Conservation (phyloP, 2,888 invertebrate genomes). For the Drosophila tanythrix region DNA sequence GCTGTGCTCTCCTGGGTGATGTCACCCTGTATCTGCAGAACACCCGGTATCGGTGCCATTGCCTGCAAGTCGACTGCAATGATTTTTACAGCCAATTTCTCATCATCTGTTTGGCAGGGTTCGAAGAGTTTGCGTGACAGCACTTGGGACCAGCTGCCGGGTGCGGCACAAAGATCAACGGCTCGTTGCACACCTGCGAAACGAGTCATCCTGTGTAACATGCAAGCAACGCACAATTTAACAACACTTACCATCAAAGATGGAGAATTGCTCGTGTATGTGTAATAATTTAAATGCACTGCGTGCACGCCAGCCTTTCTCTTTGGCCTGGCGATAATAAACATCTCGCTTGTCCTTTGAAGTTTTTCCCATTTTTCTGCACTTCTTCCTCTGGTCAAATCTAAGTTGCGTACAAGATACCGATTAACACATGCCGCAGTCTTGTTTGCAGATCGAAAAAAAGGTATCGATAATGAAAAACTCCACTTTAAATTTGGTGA, state of each 20-base stretch:
- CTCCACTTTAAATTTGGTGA: not conserved
- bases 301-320: constrained; percentile 99
- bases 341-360: constrained; percentile 99
- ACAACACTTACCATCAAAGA: constrained; percentile 89
- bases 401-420: not conserved
- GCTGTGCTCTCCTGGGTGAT: constrained; percentile 98
- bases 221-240: not conserved
- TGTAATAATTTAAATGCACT: constrained; percentile 99
- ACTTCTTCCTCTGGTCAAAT: too few species aligned
- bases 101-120: constrained; percentile 81
- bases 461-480: not conserved
- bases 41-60: constrained; percentile 98
- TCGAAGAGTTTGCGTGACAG: constrained; percentile 91
- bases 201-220: not conserved
- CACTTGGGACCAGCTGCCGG: constrained; percentile 99
- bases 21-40: constrained; percentile 98
- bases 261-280: constrained; percentile 96
- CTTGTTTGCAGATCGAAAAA: not conserved
- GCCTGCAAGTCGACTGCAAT: constrained; percentile 99
- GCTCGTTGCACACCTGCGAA: constrained; percentile 92
- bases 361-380: constrained; percentile 93
- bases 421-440: not conserved
- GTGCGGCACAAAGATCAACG: constrained; percentile 98
- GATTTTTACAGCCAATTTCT: constrained; percentile 90
- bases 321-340: constrained; percentile 98